A percentile compares a stretch with the other conserved stretches of the same genome.
phyloP scores from a whole-genome alignment of 2,888 invertebrate genomes.

The Chymomyza fuscimana region DNA sequence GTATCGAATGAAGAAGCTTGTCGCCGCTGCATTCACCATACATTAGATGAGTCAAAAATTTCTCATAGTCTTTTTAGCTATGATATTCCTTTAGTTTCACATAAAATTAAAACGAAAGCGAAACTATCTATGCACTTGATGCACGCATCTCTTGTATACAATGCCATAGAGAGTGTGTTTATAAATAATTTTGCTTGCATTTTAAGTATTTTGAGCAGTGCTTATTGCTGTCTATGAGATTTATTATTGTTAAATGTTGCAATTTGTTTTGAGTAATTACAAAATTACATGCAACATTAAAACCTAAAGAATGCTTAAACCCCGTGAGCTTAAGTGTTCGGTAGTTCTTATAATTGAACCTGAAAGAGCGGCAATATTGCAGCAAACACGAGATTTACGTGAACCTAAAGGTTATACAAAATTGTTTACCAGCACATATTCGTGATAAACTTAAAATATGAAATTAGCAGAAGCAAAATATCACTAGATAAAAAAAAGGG shows the following conservation, averaged over 20 bases:
- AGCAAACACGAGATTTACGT: too few relatives aligned
- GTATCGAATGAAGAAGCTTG: constrained; percentile 40
- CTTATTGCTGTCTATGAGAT: neutral
- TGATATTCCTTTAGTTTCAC: neutral
- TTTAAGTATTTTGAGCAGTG: neutral
- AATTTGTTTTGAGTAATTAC: neutral
- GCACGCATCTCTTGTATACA: neutral
- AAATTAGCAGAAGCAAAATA: too few relatives aligned
- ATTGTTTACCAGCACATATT: too few relatives aligned
- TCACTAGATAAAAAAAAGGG: too few relatives aligned
- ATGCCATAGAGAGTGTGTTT: neutral
- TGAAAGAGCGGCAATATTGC: too few relatives aligned
- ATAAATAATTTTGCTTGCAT: neutral
- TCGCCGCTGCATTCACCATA: neutral
- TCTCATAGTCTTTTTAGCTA: neutral
- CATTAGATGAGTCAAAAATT: neutral
- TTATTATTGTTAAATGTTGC: neutral
- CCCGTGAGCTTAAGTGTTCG: neutral
- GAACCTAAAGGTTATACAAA: too few relatives aligned
- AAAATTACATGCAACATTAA: neutral
- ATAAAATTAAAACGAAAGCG: constrained; percentile 56
- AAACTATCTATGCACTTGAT: constrained; percentile 38
- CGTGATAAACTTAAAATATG: too few relatives aligned
- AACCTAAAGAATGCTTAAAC: neutral
- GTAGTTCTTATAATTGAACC: too few relatives aligned